phyloP scores from a whole-genome alignment of 2,113 vertebrate species.

The Paratilapia polleni region DNA sequence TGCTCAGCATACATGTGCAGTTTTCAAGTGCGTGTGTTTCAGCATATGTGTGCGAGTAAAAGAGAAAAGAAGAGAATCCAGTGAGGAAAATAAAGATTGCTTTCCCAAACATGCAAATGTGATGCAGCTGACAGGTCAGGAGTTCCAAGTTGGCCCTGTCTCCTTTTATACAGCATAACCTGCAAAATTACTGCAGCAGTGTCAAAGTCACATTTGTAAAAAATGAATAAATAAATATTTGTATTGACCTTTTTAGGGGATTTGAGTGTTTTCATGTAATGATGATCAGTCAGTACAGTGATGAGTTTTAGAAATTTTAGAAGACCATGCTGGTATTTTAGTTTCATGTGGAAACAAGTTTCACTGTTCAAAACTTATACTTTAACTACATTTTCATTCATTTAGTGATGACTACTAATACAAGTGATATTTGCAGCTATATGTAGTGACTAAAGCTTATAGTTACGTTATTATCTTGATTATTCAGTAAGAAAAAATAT shows the following conservation, averaged over 20 bases:
- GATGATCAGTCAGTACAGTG: background rate
- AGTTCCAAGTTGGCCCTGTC: conserved; percentile 5
- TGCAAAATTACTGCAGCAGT: conserved; percentile 51
- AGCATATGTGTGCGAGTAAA: background rate
- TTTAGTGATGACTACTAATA: background rate
- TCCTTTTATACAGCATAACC: conserved; percentile 65
- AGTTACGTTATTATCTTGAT: background rate
- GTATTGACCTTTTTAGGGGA: conserved; percentile 59
- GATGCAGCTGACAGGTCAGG: conserved; percentile 16
- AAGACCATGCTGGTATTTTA: too few species aligned
- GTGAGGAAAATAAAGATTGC: conserved; percentile 14
- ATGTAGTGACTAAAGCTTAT: background rate
- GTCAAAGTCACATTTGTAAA: conserved; percentile 71
- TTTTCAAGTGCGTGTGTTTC: conserved; percentile 21
- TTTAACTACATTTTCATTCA: background rate
- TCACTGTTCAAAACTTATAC: too few species aligned
- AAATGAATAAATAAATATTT: conserved; percentile 74
- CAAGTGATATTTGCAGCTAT: background rate
- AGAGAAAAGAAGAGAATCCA: conserved; percentile 20
- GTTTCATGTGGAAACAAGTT: background rate
- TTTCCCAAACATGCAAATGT: conserved; percentile 42
- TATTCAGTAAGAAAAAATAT: background rate
- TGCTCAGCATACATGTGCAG: conserved; percentile 32
- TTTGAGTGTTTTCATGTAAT: conserved; percentile 9
- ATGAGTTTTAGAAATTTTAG: background rate